Base-by-base conservation (phyloP, 2,888 invertebrate species). In the Parnassius mnemosyne region DNA sequence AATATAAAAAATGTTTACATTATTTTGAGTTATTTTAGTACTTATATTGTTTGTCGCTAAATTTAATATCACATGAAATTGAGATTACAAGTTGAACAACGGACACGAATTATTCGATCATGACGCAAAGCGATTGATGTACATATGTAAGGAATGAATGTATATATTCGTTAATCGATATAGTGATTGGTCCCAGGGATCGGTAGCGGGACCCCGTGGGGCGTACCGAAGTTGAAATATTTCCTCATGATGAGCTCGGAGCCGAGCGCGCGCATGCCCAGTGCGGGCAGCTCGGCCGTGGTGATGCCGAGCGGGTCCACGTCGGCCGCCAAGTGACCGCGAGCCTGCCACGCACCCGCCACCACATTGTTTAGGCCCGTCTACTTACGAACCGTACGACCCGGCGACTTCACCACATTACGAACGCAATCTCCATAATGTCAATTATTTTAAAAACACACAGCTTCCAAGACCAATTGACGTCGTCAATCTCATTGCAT, bases 251-350 rank as follows among this genome's bases (percentile, higher is more conserved):
- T 91, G 85, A 90, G 89, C 87, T 92, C 92, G 84, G 90, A 90
- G 85, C 80, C 69, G 59, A 85, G 88, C 68, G 89, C 91, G 73
- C 91, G 89, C 88, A 88, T 84, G 84, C 91, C 91, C 83, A 91
- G 83, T 71, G 78, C 79, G 77, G 91, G 91, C 88, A 93, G 93
- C 84, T 93, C 93, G 80, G 94, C 93, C 91, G 94, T 94, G 89
- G 93, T 95, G 92, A 98, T 97, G 93, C 96, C 96, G 85, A 98
- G 94, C 74, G 98, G 98, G 93, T 98, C 98, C 93, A 98, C 93
- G 84, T 96, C 96, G 74, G 98, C 97, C 79, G 97, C 96, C 92
- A 97, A 95, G 93, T 98, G 98, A 83, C 98, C 98, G 89, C 97
- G 95, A 87, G 97, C 95, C 97, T 98, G 93, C 73, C 81, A 81